phyloP scores from a whole-genome alignment of 2,113 vertebrate species.

The Peromyscus leucopus region DNA sequence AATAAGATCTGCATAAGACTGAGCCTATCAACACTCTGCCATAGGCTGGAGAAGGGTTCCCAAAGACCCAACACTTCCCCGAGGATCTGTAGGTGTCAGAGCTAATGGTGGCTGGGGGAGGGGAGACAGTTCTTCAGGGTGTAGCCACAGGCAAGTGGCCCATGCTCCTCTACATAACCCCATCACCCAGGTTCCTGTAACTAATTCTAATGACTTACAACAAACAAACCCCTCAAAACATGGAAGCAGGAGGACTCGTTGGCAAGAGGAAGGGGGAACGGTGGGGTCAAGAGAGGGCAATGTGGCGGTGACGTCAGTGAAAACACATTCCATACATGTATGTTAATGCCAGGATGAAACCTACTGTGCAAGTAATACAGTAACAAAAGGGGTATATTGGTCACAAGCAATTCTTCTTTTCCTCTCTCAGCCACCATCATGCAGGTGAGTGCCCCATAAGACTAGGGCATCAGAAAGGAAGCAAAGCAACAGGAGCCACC shows the following conservation, averaged over 20 bases:
- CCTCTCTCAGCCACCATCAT: background rate
- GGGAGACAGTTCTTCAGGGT: background rate
- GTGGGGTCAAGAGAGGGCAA: background rate
- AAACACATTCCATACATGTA: background rate
- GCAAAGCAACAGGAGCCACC: background rate
- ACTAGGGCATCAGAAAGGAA: conserved; percentile 15
- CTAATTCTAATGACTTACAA: background rate
- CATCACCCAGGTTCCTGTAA: too few relatives aligned
- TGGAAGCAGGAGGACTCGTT: background rate
- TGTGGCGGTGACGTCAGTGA: background rate
- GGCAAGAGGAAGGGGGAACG: background rate
- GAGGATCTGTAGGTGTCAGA: background rate
- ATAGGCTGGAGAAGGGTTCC: background rate
- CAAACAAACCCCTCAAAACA: background rate
- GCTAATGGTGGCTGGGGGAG: background rate
- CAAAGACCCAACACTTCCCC: background rate
- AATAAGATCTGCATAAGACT: background rate
- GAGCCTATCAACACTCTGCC: too few relatives aligned
- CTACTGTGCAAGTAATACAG: background rate
- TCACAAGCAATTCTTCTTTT: background rate
- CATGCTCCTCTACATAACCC: background rate
- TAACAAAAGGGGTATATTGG: background rate
- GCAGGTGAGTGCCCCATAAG: background rate
- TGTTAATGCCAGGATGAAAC: background rate
- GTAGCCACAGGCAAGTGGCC: background rate